These are phyloP conservation scores for Ptychodera flava DNA, from an alignment of 35 echinoderm and acorn worm genomes.

Conservation along the genomic window DNA sequence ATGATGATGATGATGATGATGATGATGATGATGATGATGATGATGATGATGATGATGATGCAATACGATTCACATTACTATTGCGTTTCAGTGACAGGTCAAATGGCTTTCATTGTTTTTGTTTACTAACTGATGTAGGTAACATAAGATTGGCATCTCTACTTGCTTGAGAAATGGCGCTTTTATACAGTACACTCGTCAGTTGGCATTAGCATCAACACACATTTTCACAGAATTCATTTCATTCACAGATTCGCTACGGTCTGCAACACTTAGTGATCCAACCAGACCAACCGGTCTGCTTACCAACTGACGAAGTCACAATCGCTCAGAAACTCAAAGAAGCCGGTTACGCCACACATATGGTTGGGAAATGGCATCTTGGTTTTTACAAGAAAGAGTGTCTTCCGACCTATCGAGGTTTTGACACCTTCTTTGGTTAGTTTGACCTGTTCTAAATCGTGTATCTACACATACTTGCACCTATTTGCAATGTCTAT, in stretches of 20 bases:
- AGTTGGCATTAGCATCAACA: no score
- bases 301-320: slow-evolving; percentile 3
- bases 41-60: slow-evolving; percentile 7
- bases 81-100: no score
- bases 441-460: not conserved
- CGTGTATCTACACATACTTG: not conserved
- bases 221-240: no score
- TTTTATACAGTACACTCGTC: no score
- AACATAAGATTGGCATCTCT: no score
- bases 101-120: no score
- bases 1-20: slow-evolving; percentile 8
- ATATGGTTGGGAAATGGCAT: slow-evolving; percentile 20
- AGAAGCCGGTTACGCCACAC: slow-evolving; percentile 7
- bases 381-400: no score
- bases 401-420: not conserved
- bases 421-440: slow-evolving; percentile 7
- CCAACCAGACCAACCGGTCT: not conserved
- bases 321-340: not conserved
- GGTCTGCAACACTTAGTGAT: not conserved
- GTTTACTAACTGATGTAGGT: no score
- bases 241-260: slow-evolving; percentile 3
- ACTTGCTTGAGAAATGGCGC: no score
- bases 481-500: no score
- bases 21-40: slow-evolving; percentile 7
- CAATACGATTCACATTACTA: no score